Evolutionary conservation across 2,888 invertebrate genomes (phyloP).

Genomic region (Rotaria sp.): DNA sequence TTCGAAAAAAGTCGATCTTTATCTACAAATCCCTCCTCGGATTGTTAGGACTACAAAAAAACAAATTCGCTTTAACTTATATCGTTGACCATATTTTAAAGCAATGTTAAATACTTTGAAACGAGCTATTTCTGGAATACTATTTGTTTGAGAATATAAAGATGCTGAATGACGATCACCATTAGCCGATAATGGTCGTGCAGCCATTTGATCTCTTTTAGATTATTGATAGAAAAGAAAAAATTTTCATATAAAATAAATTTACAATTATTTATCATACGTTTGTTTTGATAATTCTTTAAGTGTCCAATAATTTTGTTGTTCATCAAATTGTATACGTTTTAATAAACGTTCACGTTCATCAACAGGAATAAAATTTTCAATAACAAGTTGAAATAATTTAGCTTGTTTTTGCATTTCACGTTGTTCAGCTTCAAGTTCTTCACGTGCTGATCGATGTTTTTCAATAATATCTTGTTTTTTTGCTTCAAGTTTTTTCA

Average conservation of each 20-base stretch:
- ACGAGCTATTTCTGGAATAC: conserved; percentile 48
- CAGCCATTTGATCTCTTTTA: conserved; percentile 48
- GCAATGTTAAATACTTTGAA: conserved; percentile 50
- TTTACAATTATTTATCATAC: conserved; percentile 43
- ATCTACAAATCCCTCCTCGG: no score
- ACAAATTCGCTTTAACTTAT: no score
- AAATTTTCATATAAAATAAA: background rate
- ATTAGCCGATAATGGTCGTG: conserved; percentile 64
- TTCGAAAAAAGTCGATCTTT: no score
- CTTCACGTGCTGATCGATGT: conserved; percentile 81
- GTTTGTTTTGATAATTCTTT: conserved; percentile 52
- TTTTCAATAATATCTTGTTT: conserved; percentile 63
- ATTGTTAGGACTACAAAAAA: no score
- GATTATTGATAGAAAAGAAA: background rate
- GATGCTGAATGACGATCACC: conserved; percentile 63
- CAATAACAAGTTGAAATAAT: conserved; percentile 65
- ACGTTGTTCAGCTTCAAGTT: conserved; percentile 80
- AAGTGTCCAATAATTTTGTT: conserved; percentile 70
- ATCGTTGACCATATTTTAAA: no score
- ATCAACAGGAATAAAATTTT: conserved; percentile 59
- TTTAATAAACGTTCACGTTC: conserved; percentile 69
- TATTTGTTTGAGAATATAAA: conserved; percentile 59
- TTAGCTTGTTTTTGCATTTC: conserved; percentile 81
- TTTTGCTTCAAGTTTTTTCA: conserved; percentile 42
- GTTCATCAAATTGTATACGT: conserved; percentile 72